Base-by-base conservation (phyloP, 2,113 vertebrate species). In the Myiopsitta monachus region DNA sequence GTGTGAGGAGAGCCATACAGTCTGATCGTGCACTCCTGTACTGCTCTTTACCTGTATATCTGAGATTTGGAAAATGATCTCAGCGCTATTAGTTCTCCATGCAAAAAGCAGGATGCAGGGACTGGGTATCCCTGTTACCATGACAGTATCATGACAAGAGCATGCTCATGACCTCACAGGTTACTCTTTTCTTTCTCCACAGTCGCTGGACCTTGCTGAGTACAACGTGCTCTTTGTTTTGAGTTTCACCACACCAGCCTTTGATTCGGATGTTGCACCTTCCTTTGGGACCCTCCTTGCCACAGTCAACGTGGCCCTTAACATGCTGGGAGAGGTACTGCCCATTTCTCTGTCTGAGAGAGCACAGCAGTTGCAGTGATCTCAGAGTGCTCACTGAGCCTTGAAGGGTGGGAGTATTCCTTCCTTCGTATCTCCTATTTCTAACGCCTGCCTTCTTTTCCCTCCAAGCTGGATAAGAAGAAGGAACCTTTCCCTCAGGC, bases 251-350 rank as follows among this genome's bases (percentile, higher is more conserved):
- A 99, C 99, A 4, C 99, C 99, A 11, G 99, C 99, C 23, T 99
- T 99, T 38, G 99, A 99, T 94, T 99, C 99, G 0, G 99, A 99
- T 0, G 99, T 99, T 6, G 98, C 99, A 6, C 99, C 99, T n/a
- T 99, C 99, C 6, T 99, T 99, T 26, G 99, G 99, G 59, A 99
- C 99, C 15, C 98, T 99, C 55, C 98, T 99, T 88, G 99, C 99
- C 89, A 99, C 99, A 19, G 99, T 99, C 93, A 99, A 99, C 0
- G 99, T 99, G 97, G 98, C 98, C 21, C 98, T 99, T 64, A 99
- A 98, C 98, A 99, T 99, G 98, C 84, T 99, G 82, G 98, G 99
- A 94, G 99, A 99, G 99, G 99, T 99, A 97, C 39, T 78, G 16
- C 10, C 43, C 46, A 2, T 26, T 33, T 18, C 24, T 63, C 9